A percentile compares a stretch with the other conserved stretches of the same genome.
Conservation (phyloP, 2,888 invertebrate genomes). For the Drosophila mettleri region DNA sequence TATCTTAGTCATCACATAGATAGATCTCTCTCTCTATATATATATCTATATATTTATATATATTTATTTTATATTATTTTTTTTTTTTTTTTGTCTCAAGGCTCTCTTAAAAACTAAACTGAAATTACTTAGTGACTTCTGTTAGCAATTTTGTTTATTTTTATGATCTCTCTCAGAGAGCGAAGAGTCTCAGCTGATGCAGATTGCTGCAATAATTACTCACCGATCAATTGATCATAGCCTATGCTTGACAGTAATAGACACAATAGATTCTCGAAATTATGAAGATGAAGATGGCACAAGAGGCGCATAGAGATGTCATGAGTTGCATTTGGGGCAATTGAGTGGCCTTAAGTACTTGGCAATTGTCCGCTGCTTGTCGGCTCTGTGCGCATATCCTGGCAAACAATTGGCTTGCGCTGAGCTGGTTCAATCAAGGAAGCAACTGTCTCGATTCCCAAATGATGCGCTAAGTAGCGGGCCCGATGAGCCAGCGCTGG, state of each 20-base stretch:
- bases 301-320: not conserved
- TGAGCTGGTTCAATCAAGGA: slow-evolving; percentile 44
- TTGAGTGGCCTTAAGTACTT: slow-evolving; percentile 28
- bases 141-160: too few species aligned
- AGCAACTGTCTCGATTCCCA: slow-evolving; percentile 71
- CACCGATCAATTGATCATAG: not conserved
- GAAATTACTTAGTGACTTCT: too few species aligned
- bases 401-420: not conserved
- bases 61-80: too few species aligned
- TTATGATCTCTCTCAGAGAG: not conserved
- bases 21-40: too few species aligned
- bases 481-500: slow-evolving; percentile 14
- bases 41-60: too few species aligned
- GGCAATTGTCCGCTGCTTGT: slow-evolving; percentile 17
- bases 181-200: not conserved
- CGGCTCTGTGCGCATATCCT: slow-evolving; percentile 21
- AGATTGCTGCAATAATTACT: too few species aligned
- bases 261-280: not conserved
- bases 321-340: slow-evolving; percentile 1
- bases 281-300: not conserved
- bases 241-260: not conserved
- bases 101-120: too few species aligned
- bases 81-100: too few species aligned
- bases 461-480: slow-evolving; percentile 50
- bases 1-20: too few species aligned